These are phyloP conservation scores for Bilobella aurantiaca DNA, from an alignment of 1,140 invertebrate genomes.

Conservation along the genomic window DNA sequence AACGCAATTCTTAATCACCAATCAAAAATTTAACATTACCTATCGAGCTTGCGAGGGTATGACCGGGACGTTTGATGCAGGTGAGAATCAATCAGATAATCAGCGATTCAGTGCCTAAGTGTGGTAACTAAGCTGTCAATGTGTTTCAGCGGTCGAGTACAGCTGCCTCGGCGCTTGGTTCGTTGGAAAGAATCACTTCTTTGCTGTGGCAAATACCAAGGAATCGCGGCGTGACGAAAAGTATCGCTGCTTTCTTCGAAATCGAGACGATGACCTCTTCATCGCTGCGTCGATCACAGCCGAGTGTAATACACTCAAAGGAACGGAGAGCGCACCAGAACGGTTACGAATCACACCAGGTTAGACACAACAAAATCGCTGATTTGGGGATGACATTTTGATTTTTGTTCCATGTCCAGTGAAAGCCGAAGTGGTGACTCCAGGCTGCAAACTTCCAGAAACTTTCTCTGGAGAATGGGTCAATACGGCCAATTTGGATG, in stretches of 20 bases:
- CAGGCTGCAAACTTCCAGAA: slow-evolving; percentile 80
- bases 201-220: slow-evolving; percentile 86
- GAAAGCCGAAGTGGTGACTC: slow-evolving; percentile 72
- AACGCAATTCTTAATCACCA: slow-evolving; percentile 88
- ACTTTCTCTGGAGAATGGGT: slow-evolving; percentile 93
- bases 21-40: slow-evolving; percentile 92
- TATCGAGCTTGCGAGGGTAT: slow-evolving; percentile 79
- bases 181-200: slow-evolving; percentile 87
- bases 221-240: slow-evolving; percentile 88
- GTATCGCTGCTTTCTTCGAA: slow-evolving; percentile 84
- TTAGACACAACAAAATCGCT: slow-evolving; percentile 35
- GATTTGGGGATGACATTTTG: background rate
- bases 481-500: slow-evolving; percentile 91
- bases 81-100: slow-evolving; percentile 43
- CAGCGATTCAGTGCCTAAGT: slow-evolving; percentile 17
- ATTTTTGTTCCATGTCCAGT: slow-evolving; percentile 44
- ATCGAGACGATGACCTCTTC: slow-evolving; percentile 83
- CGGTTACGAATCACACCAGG: slow-evolving; percentile 76
- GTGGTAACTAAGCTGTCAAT: slow-evolving; percentile 11
- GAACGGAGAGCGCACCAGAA: slow-evolving; percentile 83
- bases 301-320: slow-evolving; percentile 82
- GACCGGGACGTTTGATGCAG: slow-evolving; percentile 73
- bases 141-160: slow-evolving; percentile 62
- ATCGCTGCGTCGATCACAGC: slow-evolving; percentile 83
- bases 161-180: slow-evolving; percentile 92